Conservation (phyloP, 2,113 vertebrate genomes). For the Capreolus pygargus region DNA sequence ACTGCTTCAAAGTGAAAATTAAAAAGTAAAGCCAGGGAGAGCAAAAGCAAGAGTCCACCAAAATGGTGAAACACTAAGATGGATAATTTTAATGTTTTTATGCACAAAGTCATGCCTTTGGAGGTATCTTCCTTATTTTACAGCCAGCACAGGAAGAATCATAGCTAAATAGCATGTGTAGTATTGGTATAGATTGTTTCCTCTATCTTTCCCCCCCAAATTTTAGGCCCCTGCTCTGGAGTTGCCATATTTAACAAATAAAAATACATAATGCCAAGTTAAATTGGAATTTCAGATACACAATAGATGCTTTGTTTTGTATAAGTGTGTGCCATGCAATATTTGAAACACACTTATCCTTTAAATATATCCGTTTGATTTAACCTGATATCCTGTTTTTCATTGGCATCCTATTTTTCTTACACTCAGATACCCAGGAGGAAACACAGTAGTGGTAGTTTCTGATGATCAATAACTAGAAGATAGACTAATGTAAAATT, state of each 20-base stretch:
- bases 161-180: background rate
- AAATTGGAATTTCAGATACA: slow-evolving; percentile 12
- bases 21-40: slow-evolving; percentile 18
- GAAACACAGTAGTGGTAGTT: background rate
- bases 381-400: background rate
- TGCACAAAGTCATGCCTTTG: background rate
- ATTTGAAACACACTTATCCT: background rate
- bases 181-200: background rate
- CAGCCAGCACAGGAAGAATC: background rate
- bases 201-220: background rate
- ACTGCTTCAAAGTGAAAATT: slow-evolving; percentile 46
- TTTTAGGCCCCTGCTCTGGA: background rate
- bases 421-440: background rate
- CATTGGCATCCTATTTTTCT: background rate
- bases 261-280: background rate
- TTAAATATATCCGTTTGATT: background rate
- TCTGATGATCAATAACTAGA: background rate
- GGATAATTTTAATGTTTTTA: slow-evolving; percentile 10
- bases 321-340: background rate
- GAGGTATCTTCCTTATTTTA: background rate
- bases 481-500: background rate
- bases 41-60: slow-evolving; percentile 25
- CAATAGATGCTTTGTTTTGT: background rate
- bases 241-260: background rate
- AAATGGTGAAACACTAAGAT: background rate